Conservation (phyloP, 2,113 vertebrate genomes). For the Cynocephalus volans region DNA sequence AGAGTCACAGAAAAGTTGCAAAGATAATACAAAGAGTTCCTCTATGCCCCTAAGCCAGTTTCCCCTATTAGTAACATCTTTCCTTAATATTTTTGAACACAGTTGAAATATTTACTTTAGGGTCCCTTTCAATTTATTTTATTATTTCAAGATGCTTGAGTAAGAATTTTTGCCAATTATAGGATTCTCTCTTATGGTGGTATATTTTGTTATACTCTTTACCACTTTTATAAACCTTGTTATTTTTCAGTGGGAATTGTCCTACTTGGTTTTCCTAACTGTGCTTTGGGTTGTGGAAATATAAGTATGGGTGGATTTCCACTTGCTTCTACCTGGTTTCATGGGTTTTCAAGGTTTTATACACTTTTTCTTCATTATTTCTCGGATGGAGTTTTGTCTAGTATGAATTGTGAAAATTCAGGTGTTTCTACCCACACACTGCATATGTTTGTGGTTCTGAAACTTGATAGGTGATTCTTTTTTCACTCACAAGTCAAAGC, state of each 20-base stretch:
- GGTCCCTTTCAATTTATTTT: neutral
- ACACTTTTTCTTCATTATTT: neutral
- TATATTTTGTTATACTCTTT: neutral
- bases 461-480: neutral
- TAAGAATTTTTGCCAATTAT: constrained; percentile 4
- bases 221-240: neutral
- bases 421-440: neutral
- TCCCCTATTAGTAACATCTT: neutral
- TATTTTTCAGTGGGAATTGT: constrained; percentile 22
- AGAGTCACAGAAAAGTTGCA: neutral
- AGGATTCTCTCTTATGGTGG: neutral
- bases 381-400: neutral
- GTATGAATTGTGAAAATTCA: neutral
- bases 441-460: neutral
- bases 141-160: neutral
- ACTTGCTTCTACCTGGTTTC: neutral
- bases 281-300: neutral
- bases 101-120: constrained; percentile 39
- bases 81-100: neutral
- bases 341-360: neutral
- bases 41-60: neutral
- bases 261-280: neutral
- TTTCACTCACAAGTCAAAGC: neutral
- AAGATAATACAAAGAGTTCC: neutral
- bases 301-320: neutral